Conservation (phyloP, 2,113 vertebrate species). For the Austrofundulus limnaeus region DNA sequence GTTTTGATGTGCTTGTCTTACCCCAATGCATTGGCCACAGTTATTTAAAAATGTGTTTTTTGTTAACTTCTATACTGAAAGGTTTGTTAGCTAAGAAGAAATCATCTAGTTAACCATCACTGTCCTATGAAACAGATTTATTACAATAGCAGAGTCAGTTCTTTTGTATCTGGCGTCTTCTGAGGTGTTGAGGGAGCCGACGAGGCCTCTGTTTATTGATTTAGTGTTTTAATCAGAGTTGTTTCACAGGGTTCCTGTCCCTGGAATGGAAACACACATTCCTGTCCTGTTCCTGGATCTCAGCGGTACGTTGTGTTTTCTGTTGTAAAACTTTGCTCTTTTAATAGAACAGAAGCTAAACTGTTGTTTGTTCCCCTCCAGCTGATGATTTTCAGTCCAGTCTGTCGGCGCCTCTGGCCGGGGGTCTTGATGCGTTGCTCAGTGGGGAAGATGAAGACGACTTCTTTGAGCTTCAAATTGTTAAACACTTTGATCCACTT, state of each 20-base stretch:
- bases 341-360: not conserved
- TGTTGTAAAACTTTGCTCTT: not conserved
- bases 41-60: too few species aligned
- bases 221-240: constrained; percentile 3
- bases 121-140: too few species aligned
- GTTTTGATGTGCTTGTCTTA: too few species aligned
- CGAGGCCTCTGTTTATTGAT: not conserved
- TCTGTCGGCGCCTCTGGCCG: constrained; percentile 70
- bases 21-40: too few species aligned
- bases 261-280: constrained; percentile 96
- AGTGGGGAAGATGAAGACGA: constrained; percentile 88
- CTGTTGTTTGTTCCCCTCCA: constrained; percentile 22
- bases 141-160: too few species aligned
- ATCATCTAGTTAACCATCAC: too few species aligned
- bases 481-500: constrained; percentile 75
- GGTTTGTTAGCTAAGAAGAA: too few species aligned
- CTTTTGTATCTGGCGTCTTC: too few species aligned
- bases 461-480: constrained; percentile 85
- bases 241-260: constrained; percentile 86
- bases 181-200: not conserved
- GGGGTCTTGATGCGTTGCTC: constrained; percentile 88
- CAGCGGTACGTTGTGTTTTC: constrained; percentile 80
- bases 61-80: too few species aligned
- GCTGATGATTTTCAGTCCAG: constrained; percentile 81
- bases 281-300: constrained; percentile 95